Conservation (phyloP, 2,888 invertebrate species). For the Tuberolachnus salignus region DNA sequence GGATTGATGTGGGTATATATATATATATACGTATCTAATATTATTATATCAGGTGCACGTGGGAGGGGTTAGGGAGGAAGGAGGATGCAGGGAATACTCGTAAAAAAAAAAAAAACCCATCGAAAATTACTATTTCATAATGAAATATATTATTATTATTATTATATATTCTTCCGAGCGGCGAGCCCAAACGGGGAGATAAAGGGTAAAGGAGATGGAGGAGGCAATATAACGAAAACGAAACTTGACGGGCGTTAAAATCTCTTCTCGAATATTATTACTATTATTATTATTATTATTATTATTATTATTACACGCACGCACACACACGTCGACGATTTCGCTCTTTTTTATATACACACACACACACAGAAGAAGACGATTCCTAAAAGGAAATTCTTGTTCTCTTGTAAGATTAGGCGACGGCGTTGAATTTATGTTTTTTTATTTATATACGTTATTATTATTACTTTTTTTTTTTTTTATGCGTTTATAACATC, state of each 20-base stretch:
- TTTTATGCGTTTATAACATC: conserved; percentile 50
- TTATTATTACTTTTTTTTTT: conserved; percentile 32
- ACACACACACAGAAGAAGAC: conserved; percentile 30
- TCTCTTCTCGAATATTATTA: conserved; percentile 21
- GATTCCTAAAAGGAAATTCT: conserved; percentile 51
- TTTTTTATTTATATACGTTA: conserved; percentile 4
- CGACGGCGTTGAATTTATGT: conserved; percentile 46
- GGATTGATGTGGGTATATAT: too few species aligned
- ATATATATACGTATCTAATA: too few species aligned
- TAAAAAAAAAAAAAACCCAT: conserved; percentile 26
- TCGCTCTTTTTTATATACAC: conserved; percentile 50
- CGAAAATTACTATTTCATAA: conserved; percentile 5
- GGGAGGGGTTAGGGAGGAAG: background rate
- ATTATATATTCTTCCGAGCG: conserved; percentile 7
- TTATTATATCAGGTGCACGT: background rate
- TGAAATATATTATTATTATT: background rate
- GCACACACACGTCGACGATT: conserved; percentile 47
- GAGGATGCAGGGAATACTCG: conserved; percentile 9
- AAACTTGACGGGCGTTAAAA: conserved; percentile 57
- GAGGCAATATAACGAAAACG: conserved; percentile 48
- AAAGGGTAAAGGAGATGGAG: conserved; percentile 28
- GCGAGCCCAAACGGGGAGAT: conserved; percentile 1
- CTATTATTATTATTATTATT: background rate
- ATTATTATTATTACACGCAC: background rate
- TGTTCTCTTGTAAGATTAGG: conserved; percentile 55